Base-by-base conservation (phyloP, 2,888 invertebrate genomes). In the Eristalis pertinax region DNA sequence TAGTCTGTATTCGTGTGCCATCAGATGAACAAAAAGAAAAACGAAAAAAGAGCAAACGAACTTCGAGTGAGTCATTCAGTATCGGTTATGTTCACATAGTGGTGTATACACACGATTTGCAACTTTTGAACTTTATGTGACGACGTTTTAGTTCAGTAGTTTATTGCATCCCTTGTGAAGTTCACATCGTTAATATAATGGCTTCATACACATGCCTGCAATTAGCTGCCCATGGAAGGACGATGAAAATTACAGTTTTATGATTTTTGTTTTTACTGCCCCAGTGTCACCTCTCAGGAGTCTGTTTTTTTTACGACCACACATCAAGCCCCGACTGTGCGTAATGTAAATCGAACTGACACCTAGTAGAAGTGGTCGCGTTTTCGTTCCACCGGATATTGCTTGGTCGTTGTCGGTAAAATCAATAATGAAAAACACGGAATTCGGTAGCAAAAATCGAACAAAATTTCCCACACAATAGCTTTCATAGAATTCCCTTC, bases 21-120 rank as follows among this genome's bases (percentile, higher is more conserved):
- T 26, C n/a, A 26, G 24, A 63, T 58, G 32, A 22, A 26, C 62
- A 68, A 63, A 72, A 73, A 68, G 29, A n/a, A 72, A 69, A 69
- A 63, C 0, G 8, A 50, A 50, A 50, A 50, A 60, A 11, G 26
- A 60, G 26, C 26, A 60, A 70, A 22, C 35, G 24, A 56, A 76
- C 22, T 70, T 72, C 22, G 60, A 70, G n/a, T 84, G 84, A 84
- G 69, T 84, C 84, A 84, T 84, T 67, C 62, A 35, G 70, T 68
- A 74, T 73, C 58, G 43, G 73, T 74, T 68, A 26, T 79, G 65
- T 67, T 78, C 70, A 70, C 26, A 64, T 64, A 19, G 64, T 70
- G 35, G 64, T 70, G 35, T 78, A 64, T 58, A 79, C 69, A 24
- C n/a, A 72, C 43, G 43, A 26, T 60, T 73, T 62, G 65, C 22